Evolutionary conservation across 2,113 vertebrate genomes (phyloP).

Genomic region (Ophthalmotilapia sp.): DNA sequence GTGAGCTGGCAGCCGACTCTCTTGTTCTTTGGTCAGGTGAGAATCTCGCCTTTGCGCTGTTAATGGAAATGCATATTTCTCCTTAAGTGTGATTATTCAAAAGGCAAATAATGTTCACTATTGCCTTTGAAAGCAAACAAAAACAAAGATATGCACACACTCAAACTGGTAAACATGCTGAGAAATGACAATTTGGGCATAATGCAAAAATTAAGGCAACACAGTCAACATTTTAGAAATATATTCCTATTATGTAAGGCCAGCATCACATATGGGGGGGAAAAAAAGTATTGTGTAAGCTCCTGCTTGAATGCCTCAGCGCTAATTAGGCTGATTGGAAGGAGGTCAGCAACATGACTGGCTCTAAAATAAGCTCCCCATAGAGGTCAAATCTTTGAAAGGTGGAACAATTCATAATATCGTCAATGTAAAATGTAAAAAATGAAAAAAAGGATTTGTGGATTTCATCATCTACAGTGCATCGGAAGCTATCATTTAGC

Average conservation of each 20-base stretch:
- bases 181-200: neutral
- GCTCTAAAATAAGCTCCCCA: neutral
- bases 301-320: neutral
- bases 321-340: neutral
- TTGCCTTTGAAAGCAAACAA: neutral
- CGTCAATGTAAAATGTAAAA: neutral
- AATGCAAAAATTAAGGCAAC: neutral
- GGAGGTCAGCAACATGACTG: neutral
- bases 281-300: neutral
- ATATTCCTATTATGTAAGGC: neutral
- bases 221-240: neutral
- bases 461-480: neutral
- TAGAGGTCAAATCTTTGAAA: neutral
- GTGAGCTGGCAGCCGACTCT: constrained; percentile 90
- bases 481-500: neutral
- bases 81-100: neutral
- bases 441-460: neutral
- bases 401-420: neutral
- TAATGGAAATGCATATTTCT: neutral
- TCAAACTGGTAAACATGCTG: neutral
- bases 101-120: neutral
- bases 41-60: constrained; percentile 87
- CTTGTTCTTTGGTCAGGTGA: constrained; percentile 92
- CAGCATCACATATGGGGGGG: neutral
- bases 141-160: neutral